Percentiles rank a stretch among this genome's conserved stretches.
Evolutionary conservation across 1,140 invertebrate genomes (phyloP).

Genomic region (Xylocopa sonorina): DNA sequence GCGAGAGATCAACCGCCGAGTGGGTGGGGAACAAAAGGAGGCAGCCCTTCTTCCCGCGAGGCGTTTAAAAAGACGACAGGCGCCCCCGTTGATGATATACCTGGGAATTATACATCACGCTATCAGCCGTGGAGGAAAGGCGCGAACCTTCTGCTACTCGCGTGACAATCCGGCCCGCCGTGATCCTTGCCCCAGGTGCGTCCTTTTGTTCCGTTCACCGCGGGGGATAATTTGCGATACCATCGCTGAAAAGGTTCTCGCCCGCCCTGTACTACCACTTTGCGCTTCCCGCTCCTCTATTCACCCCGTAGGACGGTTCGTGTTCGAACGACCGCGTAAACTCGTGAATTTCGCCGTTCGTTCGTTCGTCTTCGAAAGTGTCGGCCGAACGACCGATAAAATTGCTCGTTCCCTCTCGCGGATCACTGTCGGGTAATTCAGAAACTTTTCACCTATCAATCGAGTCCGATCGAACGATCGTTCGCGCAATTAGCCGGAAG

Average conservation of each 20-base stretch:
- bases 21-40: constrained; percentile 37
- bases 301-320: background rate
- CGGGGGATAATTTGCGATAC: constrained; percentile 16
- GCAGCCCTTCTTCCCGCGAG: constrained; percentile 19
- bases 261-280: background rate
- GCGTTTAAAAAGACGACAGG: constrained; percentile 54
- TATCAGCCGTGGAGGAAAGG: background rate
- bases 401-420: background rate
- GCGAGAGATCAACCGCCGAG: constrained; percentile 57
- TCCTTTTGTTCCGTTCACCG: background rate
- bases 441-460: background rate
- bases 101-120: constrained; percentile 50
- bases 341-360: background rate
- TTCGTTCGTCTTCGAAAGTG: background rate
- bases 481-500: background rate
- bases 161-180: background rate
- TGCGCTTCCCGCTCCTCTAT: background rate
- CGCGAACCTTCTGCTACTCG: background rate
- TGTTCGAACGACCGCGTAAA: background rate
- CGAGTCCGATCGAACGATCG: background rate
- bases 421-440: background rate
- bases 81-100: constrained; percentile 49
- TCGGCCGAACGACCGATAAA: background rate
- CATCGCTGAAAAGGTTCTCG: background rate
- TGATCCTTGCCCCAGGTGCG: background rate